Conservation (phyloP, 2,797 vertebrate genomes). For the Gallinago solitaria region DNA sequence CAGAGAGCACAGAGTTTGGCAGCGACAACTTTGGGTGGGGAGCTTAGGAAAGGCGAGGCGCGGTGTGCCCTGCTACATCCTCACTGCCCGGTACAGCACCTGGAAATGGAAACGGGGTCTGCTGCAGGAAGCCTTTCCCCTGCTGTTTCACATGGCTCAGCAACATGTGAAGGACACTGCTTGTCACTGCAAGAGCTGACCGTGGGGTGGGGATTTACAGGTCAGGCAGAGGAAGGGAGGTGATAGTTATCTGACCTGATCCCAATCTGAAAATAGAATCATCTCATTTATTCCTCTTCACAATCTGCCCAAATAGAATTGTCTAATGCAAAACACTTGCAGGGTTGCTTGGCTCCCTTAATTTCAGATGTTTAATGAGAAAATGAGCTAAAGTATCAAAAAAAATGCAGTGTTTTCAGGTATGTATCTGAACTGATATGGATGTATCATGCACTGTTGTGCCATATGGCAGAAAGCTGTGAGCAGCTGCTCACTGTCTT, state of each 20-base stretch:
- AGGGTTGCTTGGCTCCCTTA: background rate
- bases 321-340: background rate
- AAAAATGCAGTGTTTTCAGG: background rate
- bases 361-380: background rate
- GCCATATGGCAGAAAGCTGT: background rate
- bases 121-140: slow-evolving; percentile 29
- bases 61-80: background rate
- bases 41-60: slow-evolving; percentile 17
- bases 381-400: background rate
- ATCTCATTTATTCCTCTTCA: background rate
- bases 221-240: slow-evolving; percentile 44
- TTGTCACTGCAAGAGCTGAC: background rate
- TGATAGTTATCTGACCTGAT: slow-evolving; percentile 12
- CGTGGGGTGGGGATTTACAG: background rate
- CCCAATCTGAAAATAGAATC: slow-evolving; percentile 1
- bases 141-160: slow-evolving; percentile 19
- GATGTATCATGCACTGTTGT: background rate
- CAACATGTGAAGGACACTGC: slow-evolving; percentile 49
- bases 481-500: background rate
- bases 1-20: background rate
- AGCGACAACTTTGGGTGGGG: background rate
- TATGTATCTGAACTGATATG: background rate
- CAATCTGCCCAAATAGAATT: background rate
- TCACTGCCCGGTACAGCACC: background rate
- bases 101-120: background rate